These are phyloP conservation scores for Eublepharis macularius DNA, from an alignment of 2,113 vertebrate genomes.

Conservation along the genomic window DNA sequence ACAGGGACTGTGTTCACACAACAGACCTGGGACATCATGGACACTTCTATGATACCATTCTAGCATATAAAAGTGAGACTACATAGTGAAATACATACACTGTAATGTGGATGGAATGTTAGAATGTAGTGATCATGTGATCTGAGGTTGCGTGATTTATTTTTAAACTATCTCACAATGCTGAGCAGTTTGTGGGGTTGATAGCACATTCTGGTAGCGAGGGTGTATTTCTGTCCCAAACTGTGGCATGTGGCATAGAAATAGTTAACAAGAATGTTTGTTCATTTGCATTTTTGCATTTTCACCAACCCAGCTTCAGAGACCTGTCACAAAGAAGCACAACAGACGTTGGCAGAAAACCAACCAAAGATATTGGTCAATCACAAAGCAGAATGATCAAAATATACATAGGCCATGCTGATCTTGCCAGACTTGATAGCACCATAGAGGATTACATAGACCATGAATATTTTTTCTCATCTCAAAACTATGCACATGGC, in stretches of 20 bases:
- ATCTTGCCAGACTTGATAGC: neutral
- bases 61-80: neutral
- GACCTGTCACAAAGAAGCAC: neutral
- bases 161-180: neutral
- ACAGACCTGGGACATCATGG: neutral
- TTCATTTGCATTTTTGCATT: neutral
- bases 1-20: neutral
- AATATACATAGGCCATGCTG: neutral
- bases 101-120: neutral
- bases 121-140: neutral
- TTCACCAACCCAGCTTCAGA: neutral
- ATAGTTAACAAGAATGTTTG: neutral
- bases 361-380: neutral
- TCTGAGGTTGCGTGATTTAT: neutral
- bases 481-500: neutral
- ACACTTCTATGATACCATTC: neutral
- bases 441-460: neutral
- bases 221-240: neutral
- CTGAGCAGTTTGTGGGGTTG: neutral
- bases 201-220: neutral
- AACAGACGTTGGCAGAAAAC: neutral
- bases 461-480: neutral
- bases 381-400: neutral
- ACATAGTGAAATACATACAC: neutral
- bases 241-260: neutral